Percentiles rank a stretch among this genome's conserved stretches.
Conservation (phyloP, 2,113 vertebrate species). For the Dicaeum eximium region DNA sequence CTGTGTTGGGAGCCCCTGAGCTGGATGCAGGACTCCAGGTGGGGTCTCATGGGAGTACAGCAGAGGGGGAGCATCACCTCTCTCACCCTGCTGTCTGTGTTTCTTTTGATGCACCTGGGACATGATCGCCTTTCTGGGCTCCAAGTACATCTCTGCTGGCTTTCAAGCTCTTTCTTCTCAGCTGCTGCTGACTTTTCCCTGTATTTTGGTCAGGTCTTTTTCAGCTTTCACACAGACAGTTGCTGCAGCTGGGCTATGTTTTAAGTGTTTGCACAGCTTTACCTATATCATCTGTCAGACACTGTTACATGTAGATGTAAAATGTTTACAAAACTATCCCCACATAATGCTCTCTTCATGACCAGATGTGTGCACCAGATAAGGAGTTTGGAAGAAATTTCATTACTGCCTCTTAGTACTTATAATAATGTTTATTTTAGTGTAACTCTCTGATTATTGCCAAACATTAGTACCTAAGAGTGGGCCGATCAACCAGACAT, state of each 20-base stretch:
- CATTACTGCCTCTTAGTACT: background rate
- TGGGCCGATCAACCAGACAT: background rate
- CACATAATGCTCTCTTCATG: background rate
- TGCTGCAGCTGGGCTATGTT: background rate
- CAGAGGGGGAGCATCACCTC: background rate
- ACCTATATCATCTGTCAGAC: background rate
- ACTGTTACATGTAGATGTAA: background rate
- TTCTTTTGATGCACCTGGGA: background rate
- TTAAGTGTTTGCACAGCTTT: background rate
- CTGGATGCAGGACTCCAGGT: background rate
- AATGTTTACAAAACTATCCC: background rate
- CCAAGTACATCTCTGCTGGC: background rate
- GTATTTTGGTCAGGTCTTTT: background rate
- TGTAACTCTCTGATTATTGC: background rate
- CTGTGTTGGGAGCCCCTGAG: rapidly evolving
- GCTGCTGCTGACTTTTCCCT: background rate
- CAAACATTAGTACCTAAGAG: background rate
- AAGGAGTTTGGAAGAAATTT: background rate
- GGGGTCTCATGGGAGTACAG: no score
- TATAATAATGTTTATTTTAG: background rate
- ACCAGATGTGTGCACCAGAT: background rate
- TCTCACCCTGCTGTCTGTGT: no score
- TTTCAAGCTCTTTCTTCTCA: background rate
- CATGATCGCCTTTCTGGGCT: background rate
- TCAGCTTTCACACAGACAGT: background rate